A percentile compares a stretch with the other conserved stretches of the same genome.
Conservation (phyloP, 1,140 invertebrate species). For the Teleogryllus occipitalis region DNA sequence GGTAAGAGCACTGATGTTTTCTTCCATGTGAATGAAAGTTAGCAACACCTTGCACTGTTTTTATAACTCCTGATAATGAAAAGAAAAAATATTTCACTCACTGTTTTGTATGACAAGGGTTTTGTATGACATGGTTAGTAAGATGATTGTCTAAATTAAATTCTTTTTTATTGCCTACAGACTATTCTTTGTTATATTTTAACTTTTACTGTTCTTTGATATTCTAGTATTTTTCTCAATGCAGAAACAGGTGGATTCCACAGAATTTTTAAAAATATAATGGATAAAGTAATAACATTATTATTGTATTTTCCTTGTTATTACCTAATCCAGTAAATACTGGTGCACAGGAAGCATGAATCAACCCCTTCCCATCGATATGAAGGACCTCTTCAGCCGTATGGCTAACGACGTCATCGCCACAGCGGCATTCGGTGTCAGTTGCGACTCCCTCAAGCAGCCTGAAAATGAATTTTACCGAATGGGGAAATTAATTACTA, state of each 20-base stretch:
- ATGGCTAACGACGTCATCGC: constrained; percentile 45
- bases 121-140: too few species aligned
- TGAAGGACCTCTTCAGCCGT: constrained; percentile 38
- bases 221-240: too few species aligned
- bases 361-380: constrained; percentile 29
- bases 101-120: too few species aligned
- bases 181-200: too few species aligned
- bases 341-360: neutral
- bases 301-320: neutral
- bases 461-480: constrained; percentile 41
- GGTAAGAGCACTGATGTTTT: neutral
- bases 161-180: too few species aligned
- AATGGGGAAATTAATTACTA: constrained; percentile 36
- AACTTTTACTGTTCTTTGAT: too few species aligned
- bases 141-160: too few species aligned
- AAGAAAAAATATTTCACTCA: too few species aligned
- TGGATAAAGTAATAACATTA: neutral
- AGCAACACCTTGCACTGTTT: too few species aligned
- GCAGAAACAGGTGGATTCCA: too few species aligned
- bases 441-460: constrained; percentile 39
- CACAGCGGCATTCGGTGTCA: constrained; percentile 42
- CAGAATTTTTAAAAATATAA: too few species aligned
- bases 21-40: neutral
- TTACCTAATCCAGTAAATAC: constrained; percentile 23
- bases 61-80: too few species aligned